A percentile compares a stretch with the other conserved stretches of the same genome.
phyloP scores from a whole-genome alignment of 2,797 vertebrate genomes.

The Delichon dasypus region DNA sequence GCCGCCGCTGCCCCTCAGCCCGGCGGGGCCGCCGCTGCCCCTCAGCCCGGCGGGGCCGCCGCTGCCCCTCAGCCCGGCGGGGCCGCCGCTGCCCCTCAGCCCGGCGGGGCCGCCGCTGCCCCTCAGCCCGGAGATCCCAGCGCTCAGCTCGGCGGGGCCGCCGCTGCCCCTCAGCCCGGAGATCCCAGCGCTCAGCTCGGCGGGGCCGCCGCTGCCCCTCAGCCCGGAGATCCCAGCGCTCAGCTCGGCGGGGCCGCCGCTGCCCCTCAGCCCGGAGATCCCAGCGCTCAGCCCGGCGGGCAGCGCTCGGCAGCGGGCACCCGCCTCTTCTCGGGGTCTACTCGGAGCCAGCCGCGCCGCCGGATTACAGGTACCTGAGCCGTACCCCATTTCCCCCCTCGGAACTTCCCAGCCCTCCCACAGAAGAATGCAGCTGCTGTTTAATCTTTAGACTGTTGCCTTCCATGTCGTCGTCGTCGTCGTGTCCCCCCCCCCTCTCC shows the following conservation, averaged over 20 bases:
- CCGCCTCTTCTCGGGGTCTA: too few species aligned
- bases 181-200: not conserved
- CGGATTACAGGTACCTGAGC: not conserved
- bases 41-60: not conserved
- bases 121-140: not conserved
- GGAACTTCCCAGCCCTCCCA: not conserved
- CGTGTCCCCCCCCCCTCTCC: fast-evolving
- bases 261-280: not conserved
- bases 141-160: too few species aligned
- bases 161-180: not conserved
- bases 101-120: too few species aligned
- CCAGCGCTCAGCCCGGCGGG: not conserved
- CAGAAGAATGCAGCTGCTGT: too few species aligned
- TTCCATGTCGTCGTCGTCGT: too few species aligned
- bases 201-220: not conserved
- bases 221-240: too few species aligned
- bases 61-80: not conserved
- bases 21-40: too few species aligned
- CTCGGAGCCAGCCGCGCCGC: not conserved
- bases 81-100: not conserved
- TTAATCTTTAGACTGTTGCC: not conserved
- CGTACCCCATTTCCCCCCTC: not conserved
- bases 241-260: not conserved
- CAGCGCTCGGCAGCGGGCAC: not conserved
- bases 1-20: too few species aligned